Base-by-base conservation (phyloP, 2,888 invertebrate species). In the Acronicta alni region DNA sequence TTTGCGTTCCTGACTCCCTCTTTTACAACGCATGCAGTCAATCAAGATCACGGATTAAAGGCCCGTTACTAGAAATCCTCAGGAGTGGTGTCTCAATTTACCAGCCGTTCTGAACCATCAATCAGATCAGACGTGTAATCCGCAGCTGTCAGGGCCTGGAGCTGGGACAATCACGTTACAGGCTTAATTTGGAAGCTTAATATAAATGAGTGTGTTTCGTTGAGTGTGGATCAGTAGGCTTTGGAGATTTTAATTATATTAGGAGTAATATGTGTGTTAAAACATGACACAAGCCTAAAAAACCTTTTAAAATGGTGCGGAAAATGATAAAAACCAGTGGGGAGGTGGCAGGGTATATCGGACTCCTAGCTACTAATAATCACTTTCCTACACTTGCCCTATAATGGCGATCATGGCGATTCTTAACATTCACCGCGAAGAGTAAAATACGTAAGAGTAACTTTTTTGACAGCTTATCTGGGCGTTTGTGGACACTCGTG, bases 81-180 rank as follows among this genome's bases (percentile, higher is more conserved):
- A 51, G 59, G 39, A 66, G 45, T 53, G 44, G 42, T 71, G 59
- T 55, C 46, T 57, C 68, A 52, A 68, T 72, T 46, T 45, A 72
- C 18, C 57, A 67, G 51, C 42, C 41, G 26, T 47, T 46, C 46
- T 32, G 35, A 15, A 20, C 53, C 56, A 69, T 69, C 69, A 69
- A 69, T 69, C 69, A 69, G 53, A 26, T 12, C 17, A 35, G 57
- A 54, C 67, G 41, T 55, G 72, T 72, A 69, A 72, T 69, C 67
- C 72, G 38, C 47, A 12, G 67, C 67, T 72, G 67, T 72, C 67
- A 54, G 54, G 67, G 51, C 18, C 20, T 39, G 32, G 42, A 67
- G 48, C 39, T 38, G 44, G 18, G 48, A 8, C 57, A 48, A 49
- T 57, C 48, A 38, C 26, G 56, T 44, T 23, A 46, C 38, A 54